Base-by-base conservation (phyloP, 1,140 invertebrate genomes). In the Schlechtendalia chinensis region DNA sequence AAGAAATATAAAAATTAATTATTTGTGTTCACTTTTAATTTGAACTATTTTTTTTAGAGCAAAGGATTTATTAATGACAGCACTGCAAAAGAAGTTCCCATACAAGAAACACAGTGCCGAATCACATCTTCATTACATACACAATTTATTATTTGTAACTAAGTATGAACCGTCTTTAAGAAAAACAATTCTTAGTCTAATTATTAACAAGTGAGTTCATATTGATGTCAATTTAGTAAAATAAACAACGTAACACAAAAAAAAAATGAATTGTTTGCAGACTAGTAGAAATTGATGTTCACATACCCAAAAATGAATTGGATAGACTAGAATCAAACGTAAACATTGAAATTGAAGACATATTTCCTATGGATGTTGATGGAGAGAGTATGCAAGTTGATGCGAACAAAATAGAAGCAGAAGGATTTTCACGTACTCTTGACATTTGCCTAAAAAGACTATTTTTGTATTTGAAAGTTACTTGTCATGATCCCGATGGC, bases 401-500 rank as follows among this genome's bases (percentile, higher is more conserved):
- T 59, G 54, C 81, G 22, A 85, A 86, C 83, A 85, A 85, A 56
- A 86, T 87, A 83, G 84, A 86, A 74, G 85, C 89, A 79, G 90
- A 79, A 79, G 12, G 24, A 50, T 79, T 63, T 61, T 59, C 88
- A 3, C 85, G 90, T 83, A 89, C 88, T 61, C 84, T 93, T 65
- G 92, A 94, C 84, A 83, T 89, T 27, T 89, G 91, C 80, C 88
- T 93, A 86, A 85, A 89, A 72, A 85, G 88, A 83, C 81, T 93
- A 24, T 88, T 91, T 65, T 84, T 86, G 81, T 93, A 89, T 83
- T 85, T 92, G 67, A 83, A 89, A 17, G 80, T 86, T 24, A 85
- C 85, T 50, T 90, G 89, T 83, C 58, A 82, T 61, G 81, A 83
- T 71, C 27, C 53, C 10, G 29, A 61, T 47, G 79, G 58, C n/a